Evolutionary conservation across 2,888 invertebrate species (phyloP).

Genomic region (Heliothis peltigera): DNA sequence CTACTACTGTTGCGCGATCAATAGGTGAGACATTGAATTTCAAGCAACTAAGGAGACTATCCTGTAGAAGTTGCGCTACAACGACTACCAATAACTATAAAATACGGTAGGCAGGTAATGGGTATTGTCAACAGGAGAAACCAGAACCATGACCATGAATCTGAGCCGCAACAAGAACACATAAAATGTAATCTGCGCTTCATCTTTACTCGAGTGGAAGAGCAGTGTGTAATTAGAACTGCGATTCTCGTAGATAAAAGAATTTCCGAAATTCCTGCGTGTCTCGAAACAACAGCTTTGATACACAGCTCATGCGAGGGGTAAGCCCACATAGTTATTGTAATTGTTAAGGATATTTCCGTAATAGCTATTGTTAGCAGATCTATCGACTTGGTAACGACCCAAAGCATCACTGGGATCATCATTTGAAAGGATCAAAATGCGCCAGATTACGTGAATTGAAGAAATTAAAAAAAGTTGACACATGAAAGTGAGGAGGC

Average conservation of each 20-base stretch:
- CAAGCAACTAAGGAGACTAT: neutral
- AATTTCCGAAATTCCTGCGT: neutral
- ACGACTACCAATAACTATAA: neutral
- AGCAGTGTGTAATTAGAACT: too few relatives aligned
- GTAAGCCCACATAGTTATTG: neutral
- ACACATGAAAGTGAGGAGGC: too few relatives aligned
- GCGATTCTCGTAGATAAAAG: neutral
- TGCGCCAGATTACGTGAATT: neutral
- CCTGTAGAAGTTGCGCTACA: too few relatives aligned
- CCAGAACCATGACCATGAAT: neutral
- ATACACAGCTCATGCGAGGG: neutral
- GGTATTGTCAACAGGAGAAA: constrained; percentile 31
- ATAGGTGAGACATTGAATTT: neutral
- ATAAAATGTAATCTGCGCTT: neutral
- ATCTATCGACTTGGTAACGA: neutral
- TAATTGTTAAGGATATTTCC: constrained; percentile 7
- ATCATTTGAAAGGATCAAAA: neutral
- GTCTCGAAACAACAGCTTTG: constrained; percentile 2
- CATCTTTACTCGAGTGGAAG: too few relatives aligned
- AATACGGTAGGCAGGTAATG: constrained; percentile 11
- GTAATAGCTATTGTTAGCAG: constrained; percentile 36
- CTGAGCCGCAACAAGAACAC: neutral
- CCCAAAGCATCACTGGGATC: neutral
- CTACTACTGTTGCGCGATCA: neutral
- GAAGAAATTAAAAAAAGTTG: too few relatives aligned